phyloP scores from a whole-genome alignment of 2,797 vertebrate species.

The Meda fulgida region DNA sequence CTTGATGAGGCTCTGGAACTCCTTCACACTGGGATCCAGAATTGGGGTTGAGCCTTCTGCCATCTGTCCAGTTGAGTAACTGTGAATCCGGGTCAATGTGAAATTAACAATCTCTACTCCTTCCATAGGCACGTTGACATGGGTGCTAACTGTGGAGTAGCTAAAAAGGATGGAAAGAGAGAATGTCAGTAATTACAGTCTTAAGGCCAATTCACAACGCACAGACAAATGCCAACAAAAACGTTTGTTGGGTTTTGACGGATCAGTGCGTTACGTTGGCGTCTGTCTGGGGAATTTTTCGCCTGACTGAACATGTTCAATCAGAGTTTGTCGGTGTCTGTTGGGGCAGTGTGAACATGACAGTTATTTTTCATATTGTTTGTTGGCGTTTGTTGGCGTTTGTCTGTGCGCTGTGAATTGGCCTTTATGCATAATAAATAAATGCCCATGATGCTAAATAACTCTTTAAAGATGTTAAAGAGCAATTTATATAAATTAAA shows the following conservation, averaged over 20 bases:
- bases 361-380: too few species aligned
- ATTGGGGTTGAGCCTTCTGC: constrained; percentile 64
- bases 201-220: background rate
- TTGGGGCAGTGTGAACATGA: too few species aligned
- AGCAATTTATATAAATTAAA: too few species aligned
- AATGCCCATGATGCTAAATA: background rate
- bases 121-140: constrained; percentile 81
- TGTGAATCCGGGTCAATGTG: constrained; percentile 76
- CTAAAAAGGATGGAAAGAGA: constrained; percentile 68
- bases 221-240: too few species aligned
- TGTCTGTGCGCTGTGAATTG: too few species aligned
- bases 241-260: too few species aligned
- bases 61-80: constrained; percentile 70
- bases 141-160: constrained; percentile 83
- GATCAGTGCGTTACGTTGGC: too few species aligned
- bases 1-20: constrained; percentile 89
- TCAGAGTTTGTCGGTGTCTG: too few species aligned
- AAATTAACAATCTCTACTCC: constrained; percentile 87
- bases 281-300: too few species aligned
- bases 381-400: too few species aligned
- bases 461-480: background rate
- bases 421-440: background rate
- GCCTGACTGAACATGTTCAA: too few species aligned
- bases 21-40: constrained; percentile 79
- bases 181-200: background rate